Conservation (phyloP, 2,113 vertebrate species). For the Podarcis muralis region DNA sequence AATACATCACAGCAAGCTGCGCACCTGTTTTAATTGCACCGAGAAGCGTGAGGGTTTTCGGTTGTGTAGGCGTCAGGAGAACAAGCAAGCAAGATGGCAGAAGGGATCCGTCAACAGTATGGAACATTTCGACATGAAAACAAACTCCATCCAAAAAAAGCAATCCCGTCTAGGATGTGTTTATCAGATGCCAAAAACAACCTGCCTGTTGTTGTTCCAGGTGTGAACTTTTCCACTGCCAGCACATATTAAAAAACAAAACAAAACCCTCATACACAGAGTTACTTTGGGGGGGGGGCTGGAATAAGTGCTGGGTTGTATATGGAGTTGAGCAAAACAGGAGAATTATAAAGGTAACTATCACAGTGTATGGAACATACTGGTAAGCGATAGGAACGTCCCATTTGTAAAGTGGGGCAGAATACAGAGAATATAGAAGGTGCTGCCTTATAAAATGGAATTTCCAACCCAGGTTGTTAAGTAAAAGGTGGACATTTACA, state of each 20-base stretch:
- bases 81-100: conserved; percentile 48
- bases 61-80: conserved; percentile 46
- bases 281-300: neutral
- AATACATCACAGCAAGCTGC: conserved; percentile 48
- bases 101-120: conserved; percentile 57
- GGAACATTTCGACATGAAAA: conserved; percentile 59
- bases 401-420: neutral
- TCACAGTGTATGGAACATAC: conserved; percentile 24
- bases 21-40: conserved; percentile 48
- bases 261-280: conserved; percentile 4
- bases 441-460: neutral
- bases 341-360: conserved; percentile 32
- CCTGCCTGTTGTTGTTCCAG: conserved; percentile 66
- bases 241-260: conserved; percentile 24
- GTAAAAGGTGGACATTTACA: neutral
- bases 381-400: conserved; percentile 22
- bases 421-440: neutral
- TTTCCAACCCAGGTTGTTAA: neutral
- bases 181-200: conserved; percentile 44
- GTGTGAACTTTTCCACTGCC: conserved; percentile 54
- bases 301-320: neutral
- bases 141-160: conserved; percentile 42
- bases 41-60: conserved; percentile 41
- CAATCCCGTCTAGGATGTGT: conserved; percentile 37
- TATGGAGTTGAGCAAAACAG: conserved; percentile 44